phyloP scores from a whole-genome alignment of 2,113 vertebrate genomes.

The Natator depressus region DNA sequence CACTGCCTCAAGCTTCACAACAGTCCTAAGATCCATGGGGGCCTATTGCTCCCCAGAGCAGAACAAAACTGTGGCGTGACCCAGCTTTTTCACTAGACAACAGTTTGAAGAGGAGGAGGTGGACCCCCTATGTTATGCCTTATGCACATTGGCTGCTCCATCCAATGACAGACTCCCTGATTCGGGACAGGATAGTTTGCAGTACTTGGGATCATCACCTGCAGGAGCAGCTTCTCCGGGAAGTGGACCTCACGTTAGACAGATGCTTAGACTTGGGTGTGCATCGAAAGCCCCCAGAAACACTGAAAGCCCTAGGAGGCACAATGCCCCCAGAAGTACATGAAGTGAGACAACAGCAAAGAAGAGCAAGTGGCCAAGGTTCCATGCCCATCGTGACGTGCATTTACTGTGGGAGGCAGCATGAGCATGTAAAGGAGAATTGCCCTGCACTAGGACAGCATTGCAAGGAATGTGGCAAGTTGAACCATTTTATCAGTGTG shows the following conservation, averaged over 20 bases:
- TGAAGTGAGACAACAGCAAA: background rate
- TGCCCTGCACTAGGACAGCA: no score
- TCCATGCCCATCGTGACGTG: background rate
- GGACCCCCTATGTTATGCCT: background rate
- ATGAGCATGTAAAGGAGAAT: no score
- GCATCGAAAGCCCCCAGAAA: background rate
- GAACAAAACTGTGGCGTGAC: background rate
- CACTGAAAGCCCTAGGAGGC: no score
- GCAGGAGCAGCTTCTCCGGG: background rate
- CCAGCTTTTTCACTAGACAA: background rate
- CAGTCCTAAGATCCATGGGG: background rate
- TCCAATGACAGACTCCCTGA: background rate
- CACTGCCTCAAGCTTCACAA: background rate
- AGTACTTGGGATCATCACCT: background rate
- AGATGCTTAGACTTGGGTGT: background rate
- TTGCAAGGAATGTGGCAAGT: no score
- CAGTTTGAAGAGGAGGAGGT: background rate
- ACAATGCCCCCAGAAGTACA: background rate
- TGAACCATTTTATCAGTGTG: no score
- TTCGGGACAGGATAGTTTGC: background rate
- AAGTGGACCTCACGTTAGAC: no score
- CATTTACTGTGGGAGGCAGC: background rate
- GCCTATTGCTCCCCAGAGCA: background rate
- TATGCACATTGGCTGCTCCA: background rate
- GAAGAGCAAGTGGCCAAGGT: no score